Conservation (phyloP, 2,888 invertebrate species). For the Hydrotaea diabolus region DNA sequence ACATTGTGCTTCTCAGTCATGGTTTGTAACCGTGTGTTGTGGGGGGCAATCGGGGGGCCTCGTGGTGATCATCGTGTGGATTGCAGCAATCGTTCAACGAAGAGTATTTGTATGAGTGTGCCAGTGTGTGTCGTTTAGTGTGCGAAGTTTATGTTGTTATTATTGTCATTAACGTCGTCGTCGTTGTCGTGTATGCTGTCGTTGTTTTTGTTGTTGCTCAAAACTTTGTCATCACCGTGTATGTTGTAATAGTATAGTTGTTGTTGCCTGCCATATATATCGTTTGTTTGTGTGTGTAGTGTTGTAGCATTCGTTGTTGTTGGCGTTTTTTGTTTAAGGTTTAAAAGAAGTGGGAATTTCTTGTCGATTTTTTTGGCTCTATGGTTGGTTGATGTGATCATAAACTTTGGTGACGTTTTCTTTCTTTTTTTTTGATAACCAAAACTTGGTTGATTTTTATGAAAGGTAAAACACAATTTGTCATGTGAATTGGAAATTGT, state of each 20-base stretch:
- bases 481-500: no score
- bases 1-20: background rate
- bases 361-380: background rate
- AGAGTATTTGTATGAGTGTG: background rate
- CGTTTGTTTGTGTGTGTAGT: no score
- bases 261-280: conserved; percentile 18
- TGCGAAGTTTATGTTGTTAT: conserved; percentile 13
- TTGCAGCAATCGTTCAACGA: conserved; percentile 12
- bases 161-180: conserved; percentile 33
- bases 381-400: background rate
- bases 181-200: conserved; percentile 43
- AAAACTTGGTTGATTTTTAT: no score
- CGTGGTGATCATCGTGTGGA: conserved; percentile 16
- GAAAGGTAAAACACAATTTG: no score
- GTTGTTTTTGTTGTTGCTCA: conserved; percentile 38
- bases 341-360: conserved; percentile 4
- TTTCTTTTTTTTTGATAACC: background rate
- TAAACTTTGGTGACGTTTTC: conserved; percentile 3
- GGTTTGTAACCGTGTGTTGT: background rate
- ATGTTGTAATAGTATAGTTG: conserved; percentile 54
- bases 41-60: background rate
- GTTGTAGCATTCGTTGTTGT: conserved; percentile 53
- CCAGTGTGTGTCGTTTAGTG: background rate
- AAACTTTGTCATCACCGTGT: conserved; percentile 60
- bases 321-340: conserved; percentile 64